Evolutionary conservation across 2,888 invertebrate genomes (phyloP).

Genomic region (Orthonychiurus folsomi): DNA sequence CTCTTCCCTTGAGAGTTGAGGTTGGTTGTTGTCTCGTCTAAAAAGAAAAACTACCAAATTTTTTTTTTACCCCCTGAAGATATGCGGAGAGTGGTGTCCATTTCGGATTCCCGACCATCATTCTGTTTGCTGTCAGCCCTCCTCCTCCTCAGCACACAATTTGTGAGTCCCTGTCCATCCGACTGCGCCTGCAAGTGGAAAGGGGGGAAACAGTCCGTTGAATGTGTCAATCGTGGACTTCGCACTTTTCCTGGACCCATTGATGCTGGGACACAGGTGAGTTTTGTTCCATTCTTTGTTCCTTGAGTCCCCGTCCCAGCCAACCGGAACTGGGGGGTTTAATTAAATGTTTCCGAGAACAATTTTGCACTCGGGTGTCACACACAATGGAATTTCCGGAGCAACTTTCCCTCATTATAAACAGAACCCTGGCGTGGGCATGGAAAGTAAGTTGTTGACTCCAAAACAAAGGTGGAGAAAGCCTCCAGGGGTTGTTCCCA

Average conservation of each 20-base stretch:
- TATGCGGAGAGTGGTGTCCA: neutral
- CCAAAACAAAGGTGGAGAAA: too few species aligned
- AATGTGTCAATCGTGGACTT: constrained; percentile 70
- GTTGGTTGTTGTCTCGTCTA: neutral
- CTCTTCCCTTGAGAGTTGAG: neutral
- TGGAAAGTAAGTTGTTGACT: too few species aligned
- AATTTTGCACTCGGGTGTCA: too few species aligned
- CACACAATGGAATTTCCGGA: too few species aligned
- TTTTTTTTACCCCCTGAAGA: neutral
- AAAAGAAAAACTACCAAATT: too few species aligned
- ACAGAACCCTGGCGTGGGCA: too few species aligned
- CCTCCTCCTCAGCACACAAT: neutral
- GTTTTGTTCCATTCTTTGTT: constrained; percentile 11
- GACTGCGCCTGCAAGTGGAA: constrained; percentile 86
- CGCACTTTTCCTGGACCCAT: constrained; percentile 68
- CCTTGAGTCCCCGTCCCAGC: too few species aligned
- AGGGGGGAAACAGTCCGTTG: constrained; percentile 80
- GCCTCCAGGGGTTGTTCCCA: too few species aligned
- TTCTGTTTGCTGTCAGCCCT: neutral
- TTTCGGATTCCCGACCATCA: neutral
- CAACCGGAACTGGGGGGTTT: too few species aligned
- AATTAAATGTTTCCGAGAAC: neutral
- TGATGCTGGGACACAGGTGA: constrained; percentile 59
- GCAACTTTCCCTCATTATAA: too few species aligned
- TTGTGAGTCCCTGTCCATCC: constrained; percentile 53